Percentiles rank a stretch among this genome's conserved stretches.
Evolutionary conservation across 1,140 invertebrate genomes (phyloP).

Genomic region (Lordiphosa stackelbergi): DNA sequence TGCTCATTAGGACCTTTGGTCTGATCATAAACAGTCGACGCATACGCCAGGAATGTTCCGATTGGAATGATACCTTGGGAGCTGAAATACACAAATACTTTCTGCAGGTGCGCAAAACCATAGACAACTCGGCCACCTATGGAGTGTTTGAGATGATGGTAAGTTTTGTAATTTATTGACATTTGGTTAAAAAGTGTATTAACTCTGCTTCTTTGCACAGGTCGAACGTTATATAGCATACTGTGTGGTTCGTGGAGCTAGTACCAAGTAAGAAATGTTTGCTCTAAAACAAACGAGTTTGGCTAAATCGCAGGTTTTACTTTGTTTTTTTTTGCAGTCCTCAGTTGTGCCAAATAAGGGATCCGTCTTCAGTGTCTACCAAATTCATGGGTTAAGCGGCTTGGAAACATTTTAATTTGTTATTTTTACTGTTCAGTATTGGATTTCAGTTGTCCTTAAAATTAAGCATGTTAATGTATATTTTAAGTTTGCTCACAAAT

Average conservation of each 20-base stretch:
- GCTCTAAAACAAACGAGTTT: neutral
- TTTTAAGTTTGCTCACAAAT: too few species aligned
- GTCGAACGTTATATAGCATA: constrained; percentile 29
- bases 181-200: neutral
- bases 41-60: constrained; percentile 16
- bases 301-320: neutral
- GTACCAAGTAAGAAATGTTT: constrained; percentile 7
- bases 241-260: constrained; percentile 28
- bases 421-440: neutral
- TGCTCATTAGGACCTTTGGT: constrained; percentile 19
- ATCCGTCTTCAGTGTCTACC: constrained; percentile 2
- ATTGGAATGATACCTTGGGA: constrained; percentile 20
- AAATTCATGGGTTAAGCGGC: too few species aligned
- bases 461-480: too few species aligned
- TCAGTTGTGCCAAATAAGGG: constrained; percentile 11
- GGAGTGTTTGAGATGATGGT: constrained; percentile 34
- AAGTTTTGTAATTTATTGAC: neutral
- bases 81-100: constrained; percentile 34
- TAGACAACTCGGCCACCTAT: constrained; percentile 2
- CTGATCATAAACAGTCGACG: constrained; percentile 23
- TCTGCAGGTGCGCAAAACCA: constrained; percentile 7
- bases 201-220: neutral
- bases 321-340: constrained; percentile 5
- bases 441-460: neutral
- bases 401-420: neutral